Conservation (phyloP, 2,113 vertebrate genomes). For the Chionodraco myersi region DNA sequence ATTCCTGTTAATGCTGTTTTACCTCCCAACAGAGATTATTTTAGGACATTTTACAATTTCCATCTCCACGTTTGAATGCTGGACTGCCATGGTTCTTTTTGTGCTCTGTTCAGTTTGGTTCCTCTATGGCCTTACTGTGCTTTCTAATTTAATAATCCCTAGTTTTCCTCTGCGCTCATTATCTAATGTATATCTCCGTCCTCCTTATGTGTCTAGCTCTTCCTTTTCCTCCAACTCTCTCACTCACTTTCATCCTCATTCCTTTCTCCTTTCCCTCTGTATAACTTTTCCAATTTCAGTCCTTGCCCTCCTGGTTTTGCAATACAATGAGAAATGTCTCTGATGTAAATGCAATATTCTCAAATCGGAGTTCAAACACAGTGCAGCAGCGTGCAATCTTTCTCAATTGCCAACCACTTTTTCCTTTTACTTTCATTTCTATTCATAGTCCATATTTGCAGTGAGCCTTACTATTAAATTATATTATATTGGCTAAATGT, state of each 20-base stretch:
- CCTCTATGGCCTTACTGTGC: conserved; percentile 19
- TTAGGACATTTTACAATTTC: conserved; percentile 11
- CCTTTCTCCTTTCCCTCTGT: not conserved
- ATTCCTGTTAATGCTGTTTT: conserved; percentile 40
- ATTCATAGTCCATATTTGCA: not conserved
- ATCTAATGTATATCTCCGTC: conserved; percentile 10
- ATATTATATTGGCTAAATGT: not conserved
- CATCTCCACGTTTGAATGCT: conserved; percentile 27
- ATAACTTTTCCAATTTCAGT: conserved; percentile 11
- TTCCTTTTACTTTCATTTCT: not conserved
- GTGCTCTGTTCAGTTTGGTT: conserved; percentile 8
- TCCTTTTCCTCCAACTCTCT: conserved; percentile 5
- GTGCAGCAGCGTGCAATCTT: not conserved
- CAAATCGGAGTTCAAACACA: conserved; percentile 29
- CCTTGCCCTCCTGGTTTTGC: conserved; percentile 7
- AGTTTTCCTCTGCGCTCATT: conserved; percentile 3
- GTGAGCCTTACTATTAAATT: not conserved
- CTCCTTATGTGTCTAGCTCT: not conserved
- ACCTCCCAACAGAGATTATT: conserved; percentile 3
- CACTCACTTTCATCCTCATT: conserved; percentile 7
- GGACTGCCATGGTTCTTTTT: conserved; percentile 41
- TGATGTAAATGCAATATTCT: conserved; percentile 26
- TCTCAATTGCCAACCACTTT: not conserved
- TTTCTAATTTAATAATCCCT: conserved; percentile 23
- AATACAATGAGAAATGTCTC: conserved; percentile 16